Conservation (phyloP, 2,113 vertebrate species). For the Carettochelys insculpta region DNA sequence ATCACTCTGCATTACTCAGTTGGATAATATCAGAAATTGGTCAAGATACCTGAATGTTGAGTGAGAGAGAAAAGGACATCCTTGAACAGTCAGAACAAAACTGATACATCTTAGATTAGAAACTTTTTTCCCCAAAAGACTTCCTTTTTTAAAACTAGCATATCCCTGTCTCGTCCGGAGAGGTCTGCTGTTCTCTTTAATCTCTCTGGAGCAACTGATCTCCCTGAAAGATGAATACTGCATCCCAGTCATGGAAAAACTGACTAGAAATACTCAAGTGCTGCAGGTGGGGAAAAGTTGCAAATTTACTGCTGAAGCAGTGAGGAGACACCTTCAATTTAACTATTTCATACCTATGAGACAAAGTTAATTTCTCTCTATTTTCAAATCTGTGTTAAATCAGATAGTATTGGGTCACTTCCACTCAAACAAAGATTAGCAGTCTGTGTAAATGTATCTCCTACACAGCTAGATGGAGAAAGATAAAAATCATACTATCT, state of each 20-base stretch:
- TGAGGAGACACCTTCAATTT: background rate
- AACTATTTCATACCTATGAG: background rate
- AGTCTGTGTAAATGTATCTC: background rate
- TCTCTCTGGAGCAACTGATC: background rate
- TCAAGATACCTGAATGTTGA: background rate
- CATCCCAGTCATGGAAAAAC: background rate
- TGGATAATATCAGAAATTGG: background rate
- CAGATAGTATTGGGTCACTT: background rate
- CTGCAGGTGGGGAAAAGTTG: background rate
- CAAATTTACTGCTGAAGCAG: background rate
- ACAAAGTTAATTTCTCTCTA: background rate
- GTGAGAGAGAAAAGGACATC: background rate
- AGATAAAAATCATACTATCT: background rate
- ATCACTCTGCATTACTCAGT: background rate
- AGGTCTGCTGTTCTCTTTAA: background rate
- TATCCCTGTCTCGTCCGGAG: background rate
- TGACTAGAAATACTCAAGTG: accelerated
- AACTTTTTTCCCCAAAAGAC: background rate
- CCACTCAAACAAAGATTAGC: background rate
- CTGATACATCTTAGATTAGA: background rate
- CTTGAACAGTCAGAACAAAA: background rate
- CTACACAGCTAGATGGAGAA: background rate
- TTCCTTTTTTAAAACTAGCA: background rate
- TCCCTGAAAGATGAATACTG: background rate
- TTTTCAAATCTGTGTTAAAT: background rate